These are phyloP conservation scores for Leucozona laternaria DNA, from an alignment of 2,888 invertebrate genomes.

Conservation along the genomic window DNA sequence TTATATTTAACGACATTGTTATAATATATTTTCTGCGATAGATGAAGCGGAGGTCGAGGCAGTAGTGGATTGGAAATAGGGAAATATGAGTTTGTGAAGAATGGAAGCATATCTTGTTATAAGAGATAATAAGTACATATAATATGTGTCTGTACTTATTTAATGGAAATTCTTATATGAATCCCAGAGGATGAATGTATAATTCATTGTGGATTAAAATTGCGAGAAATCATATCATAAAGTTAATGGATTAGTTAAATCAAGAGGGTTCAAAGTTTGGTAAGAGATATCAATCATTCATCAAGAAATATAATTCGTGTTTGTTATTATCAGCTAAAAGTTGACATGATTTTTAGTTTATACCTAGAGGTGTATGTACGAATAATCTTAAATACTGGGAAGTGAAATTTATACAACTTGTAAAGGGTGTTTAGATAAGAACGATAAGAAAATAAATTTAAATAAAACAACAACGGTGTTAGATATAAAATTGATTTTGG, in stretches of 20 bases:
- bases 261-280: neutral
- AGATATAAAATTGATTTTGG: too few relatives aligned
- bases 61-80: neutral
- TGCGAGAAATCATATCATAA: slow-evolving; percentile 10
- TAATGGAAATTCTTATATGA: slow-evolving; percentile 1
- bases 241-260: slow-evolving; percentile 7
- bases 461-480: too few relatives aligned
- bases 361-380: too few relatives aligned
- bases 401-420: too few relatives aligned
- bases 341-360: neutral
- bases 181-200: neutral
- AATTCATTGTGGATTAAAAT: slow-evolving; percentile 41
- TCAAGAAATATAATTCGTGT: slow-evolving; percentile 1
- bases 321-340: neutral
- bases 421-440: too few relatives aligned
- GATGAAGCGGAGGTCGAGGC: too few relatives aligned
- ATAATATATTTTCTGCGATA: slow-evolving; percentile 49
- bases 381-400: too few relatives aligned
- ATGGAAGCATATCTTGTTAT: slow-evolving; percentile 46
- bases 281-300: neutral
- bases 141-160: slow-evolving; percentile 8
- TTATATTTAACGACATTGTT: slow-evolving; percentile 74
- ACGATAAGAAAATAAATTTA: too few relatives aligned
- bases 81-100: slow-evolving; percentile 29
- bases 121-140: neutral